A percentile compares a stretch with the other conserved stretches of the same genome.
Evolutionary conservation across 2,797 vertebrate genomes (phyloP).

Genomic region (Gymnothorax reevesii): DNA sequence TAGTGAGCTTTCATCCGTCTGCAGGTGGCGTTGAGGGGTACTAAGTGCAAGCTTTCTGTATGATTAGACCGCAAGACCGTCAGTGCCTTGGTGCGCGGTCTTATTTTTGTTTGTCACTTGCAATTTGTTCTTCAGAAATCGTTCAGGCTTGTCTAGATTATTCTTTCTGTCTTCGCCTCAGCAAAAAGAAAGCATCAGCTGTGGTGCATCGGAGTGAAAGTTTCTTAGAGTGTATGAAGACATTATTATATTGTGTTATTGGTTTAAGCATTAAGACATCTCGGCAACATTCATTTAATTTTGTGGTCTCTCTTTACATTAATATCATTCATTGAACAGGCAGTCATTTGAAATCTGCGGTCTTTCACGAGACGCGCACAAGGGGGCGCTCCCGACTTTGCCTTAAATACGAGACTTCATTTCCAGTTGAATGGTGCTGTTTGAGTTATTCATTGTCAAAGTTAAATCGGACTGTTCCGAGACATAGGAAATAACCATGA

Average conservation of each 20-base stretch:
- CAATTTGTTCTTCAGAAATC: background rate
- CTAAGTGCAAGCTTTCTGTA: background rate
- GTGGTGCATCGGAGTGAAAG: background rate
- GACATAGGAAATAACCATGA: background rate
- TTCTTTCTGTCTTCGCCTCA: background rate
- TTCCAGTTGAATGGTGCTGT: background rate
- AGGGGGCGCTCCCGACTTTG: background rate
- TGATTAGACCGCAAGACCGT: background rate
- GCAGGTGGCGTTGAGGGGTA: background rate
- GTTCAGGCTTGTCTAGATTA: background rate
- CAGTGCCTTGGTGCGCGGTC: background rate
- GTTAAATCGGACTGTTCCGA: background rate
- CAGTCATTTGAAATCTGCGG: background rate
- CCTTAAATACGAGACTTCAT: background rate
- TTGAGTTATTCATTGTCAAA: background rate
- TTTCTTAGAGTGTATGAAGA: background rate
- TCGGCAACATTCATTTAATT: background rate
- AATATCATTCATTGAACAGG: background rate
- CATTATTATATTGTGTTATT: background rate
- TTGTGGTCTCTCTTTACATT: background rate
- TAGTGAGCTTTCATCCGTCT: background rate
- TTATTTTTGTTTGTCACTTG: background rate
- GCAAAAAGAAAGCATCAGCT: background rate
- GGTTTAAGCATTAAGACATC: background rate
- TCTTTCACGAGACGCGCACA: background rate